A percentile compares a stretch with the other conserved stretches of the same genome.
These are phyloP conservation scores for Eulemur albifrons DNA, from an alignment of 2,797 vertebrate species.

Conservation along the genomic window DNA sequence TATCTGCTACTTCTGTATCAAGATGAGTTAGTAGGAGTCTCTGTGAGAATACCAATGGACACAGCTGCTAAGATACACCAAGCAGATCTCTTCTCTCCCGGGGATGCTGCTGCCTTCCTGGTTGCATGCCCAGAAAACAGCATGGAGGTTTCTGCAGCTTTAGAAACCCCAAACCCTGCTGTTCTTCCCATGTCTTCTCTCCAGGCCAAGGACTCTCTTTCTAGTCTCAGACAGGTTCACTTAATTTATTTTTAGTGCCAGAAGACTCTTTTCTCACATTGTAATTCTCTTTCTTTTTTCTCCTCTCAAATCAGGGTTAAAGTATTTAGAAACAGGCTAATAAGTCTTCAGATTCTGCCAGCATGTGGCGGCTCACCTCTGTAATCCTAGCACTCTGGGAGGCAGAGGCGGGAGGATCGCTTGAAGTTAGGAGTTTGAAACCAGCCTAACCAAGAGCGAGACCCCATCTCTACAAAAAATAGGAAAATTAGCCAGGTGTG, in stretches of 20 bases:
- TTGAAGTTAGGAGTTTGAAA: too few relatives aligned
- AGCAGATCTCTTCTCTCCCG: neutral
- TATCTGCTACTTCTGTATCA: neutral
- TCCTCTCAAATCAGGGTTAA: neutral
- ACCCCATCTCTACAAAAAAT: too few relatives aligned
- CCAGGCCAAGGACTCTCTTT: neutral
- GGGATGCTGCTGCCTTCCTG: neutral
- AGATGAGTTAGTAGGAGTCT: neutral
- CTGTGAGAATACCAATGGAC: neutral
- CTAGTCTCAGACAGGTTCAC: neutral
- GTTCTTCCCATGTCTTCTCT: neutral
- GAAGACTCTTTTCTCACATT: neutral
- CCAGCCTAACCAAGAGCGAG: too few relatives aligned
- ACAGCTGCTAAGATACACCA: neutral
- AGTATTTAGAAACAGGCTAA: neutral
- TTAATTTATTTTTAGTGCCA: neutral
- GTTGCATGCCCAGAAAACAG: neutral
- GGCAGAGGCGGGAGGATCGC: too few relatives aligned
- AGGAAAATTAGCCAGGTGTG: too few relatives aligned
- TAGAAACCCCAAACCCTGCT: rapidly evolving
- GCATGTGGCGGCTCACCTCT: too few relatives aligned
- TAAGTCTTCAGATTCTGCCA: neutral
- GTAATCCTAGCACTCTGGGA: too few relatives aligned
- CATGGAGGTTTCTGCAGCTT: neutral
- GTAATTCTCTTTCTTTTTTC: neutral